Conservation (phyloP, 2,888 invertebrate species). For the Cylindroiulus punctatus region DNA sequence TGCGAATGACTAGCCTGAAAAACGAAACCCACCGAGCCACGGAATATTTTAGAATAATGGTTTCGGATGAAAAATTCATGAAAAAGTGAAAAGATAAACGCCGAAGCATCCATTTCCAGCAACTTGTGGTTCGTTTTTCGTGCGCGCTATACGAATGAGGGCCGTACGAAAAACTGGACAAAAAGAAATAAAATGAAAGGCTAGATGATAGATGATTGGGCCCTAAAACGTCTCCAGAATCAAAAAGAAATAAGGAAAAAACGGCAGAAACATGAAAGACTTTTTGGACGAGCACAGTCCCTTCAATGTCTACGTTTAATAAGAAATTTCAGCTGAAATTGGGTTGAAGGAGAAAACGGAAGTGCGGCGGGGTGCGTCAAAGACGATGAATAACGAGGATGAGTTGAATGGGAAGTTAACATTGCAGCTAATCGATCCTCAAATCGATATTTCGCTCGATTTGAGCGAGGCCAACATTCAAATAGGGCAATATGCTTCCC, state of each 20-base stretch:
- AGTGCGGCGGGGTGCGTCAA: neutral
- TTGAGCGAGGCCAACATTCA: constrained; percentile 1
- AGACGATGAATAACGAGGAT: constrained; percentile 10
- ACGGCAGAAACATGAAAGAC: neutral
- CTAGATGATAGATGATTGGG: constrained; percentile 2
- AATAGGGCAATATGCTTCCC: neutral
- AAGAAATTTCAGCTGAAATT: constrained; percentile 9
- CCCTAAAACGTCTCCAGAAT: neutral
- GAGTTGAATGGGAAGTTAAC: constrained; percentile 18
- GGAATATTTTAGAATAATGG: constrained; percentile 18
- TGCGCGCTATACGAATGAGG: neutral
- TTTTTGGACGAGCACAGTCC: neutral
- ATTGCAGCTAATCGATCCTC: constrained; percentile 18
- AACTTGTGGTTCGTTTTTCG: neutral
- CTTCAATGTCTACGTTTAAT: neutral
- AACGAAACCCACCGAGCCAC: neutral
- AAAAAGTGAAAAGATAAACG: neutral
- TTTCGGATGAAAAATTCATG: constrained; percentile 18
- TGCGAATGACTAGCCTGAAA: neutral
- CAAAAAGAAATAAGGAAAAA: neutral
- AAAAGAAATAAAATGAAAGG: neutral
- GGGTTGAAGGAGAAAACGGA: constrained; percentile 10
- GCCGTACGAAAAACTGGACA: neutral
- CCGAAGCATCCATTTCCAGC: neutral
- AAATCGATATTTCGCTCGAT: constrained; percentile 18